Percentiles rank a stretch among this genome's conserved stretches.
These are phyloP conservation scores for Limulus polyphemus DNA, from an alignment of 2,888 invertebrate species.

Conservation along the genomic window DNA sequence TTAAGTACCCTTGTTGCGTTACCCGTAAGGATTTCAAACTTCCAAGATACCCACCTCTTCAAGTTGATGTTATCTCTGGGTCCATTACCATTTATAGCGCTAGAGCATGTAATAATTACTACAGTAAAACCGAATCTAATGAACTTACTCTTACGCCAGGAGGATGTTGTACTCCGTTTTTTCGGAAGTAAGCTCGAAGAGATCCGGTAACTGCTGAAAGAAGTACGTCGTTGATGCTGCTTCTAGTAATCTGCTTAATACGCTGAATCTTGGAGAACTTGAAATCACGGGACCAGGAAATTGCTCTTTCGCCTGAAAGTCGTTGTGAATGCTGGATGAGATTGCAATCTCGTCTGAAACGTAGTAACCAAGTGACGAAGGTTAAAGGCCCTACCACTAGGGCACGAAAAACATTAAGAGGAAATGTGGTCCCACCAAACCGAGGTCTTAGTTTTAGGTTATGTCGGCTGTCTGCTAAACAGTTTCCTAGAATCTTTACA, in stretches of 20 bases:
- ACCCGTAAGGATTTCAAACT: no score
- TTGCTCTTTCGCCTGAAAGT: constrained; percentile 25
- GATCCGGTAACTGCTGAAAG: constrained; percentile 44
- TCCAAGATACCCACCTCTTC: no score
- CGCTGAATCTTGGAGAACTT: constrained; percentile 36
- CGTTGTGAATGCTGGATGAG: constrained; percentile 31
- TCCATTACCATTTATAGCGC: no score
- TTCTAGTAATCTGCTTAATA: constrained; percentile 45
- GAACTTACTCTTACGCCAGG: constrained; percentile 40
- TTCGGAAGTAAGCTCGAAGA: constrained; percentile 40
- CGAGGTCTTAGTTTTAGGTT: constrained; percentile 31
- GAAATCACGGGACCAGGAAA: constrained; percentile 42
- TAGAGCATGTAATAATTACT: no score
- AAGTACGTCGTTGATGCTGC: constrained; percentile 44
- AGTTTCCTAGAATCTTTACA: constrained; percentile 32
- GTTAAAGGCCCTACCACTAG: constrained; percentile 42
- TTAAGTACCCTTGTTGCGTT: no score
- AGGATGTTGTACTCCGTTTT: constrained; percentile 41
- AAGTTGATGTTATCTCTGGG: no score
- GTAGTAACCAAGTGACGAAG: constrained; percentile 40
- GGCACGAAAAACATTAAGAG: constrained; percentile 39
- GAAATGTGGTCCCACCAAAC: constrained; percentile 37
- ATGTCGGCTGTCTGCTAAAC: constrained; percentile 22
- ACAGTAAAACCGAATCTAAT: not conserved
- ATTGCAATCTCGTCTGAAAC: constrained; percentile 38